Base-by-base conservation (phyloP, 2,888 invertebrate genomes). In the Macrosoma leucophasiata region DNA sequence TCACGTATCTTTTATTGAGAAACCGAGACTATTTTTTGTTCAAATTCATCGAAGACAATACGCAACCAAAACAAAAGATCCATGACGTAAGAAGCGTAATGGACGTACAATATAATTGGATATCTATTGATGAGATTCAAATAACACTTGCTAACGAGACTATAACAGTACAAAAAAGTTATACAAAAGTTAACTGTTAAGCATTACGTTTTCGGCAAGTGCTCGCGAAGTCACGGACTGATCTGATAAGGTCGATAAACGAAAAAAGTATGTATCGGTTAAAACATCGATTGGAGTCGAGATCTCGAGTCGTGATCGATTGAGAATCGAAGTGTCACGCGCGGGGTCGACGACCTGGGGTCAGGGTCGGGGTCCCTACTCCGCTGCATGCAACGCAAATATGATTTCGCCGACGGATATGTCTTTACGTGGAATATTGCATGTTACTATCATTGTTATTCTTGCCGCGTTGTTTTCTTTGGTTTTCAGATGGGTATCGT, bases 271-370 rank as follows among this genome's bases (percentile, higher is more conserved):
- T n/a, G n/a, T 72, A 74, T 72, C 66, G 65, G 71, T 65, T 50
- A 50, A 54, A 55, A 45, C 53, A 55, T 58, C 73, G 73, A 74
- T 73, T 58, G 60, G 64, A 69, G 57, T 60, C 59, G 59, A 71
- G 72, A 73, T 76, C 64, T 55, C 48, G 48, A 58, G 78, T 84
- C 84, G 82, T 82, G 84, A 82, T 82, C 82, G 79, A 82, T 82
- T 73, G 77, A 74, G 70, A 72, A 79, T 77, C 78, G 74, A 79
- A 81, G 76, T 82, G 82, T 82, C 84, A 84, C 84, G 84, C 67
- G 73, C 73, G 62, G 64, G 78, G 70, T 79, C 69, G 55, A 66
- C 60, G 75, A 58, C 76, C 81, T 60, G 48, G 52, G 82, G 81
- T 84, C 82, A 82, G 76, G 84, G 84, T 78, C 81, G 76, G 55